Evolutionary conservation across 2,797 vertebrate genomes (phyloP).

Genomic region (Cyclura pinguis): DNA sequence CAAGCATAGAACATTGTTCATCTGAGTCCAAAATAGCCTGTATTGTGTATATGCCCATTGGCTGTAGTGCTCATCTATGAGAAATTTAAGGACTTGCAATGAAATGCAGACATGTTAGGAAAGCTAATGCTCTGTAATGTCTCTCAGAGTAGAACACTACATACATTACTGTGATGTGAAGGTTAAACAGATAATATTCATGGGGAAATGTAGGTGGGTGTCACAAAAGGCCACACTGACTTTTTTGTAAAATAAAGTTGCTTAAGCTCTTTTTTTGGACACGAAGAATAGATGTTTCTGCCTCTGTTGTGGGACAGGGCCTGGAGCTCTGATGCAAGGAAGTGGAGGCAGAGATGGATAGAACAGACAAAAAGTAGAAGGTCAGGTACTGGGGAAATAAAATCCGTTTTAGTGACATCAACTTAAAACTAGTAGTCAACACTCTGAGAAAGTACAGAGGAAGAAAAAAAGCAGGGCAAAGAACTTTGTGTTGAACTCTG

Average conservation of each 20-base stretch:
- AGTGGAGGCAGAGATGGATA: slow-evolving; percentile 1
- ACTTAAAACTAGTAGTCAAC: background rate
- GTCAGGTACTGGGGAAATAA: too few species aligned
- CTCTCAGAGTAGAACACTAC: background rate
- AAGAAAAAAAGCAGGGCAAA: background rate
- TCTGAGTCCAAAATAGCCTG: background rate
- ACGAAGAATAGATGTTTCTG: background rate
- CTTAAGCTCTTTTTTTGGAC: background rate
- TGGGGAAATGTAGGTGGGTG: background rate
- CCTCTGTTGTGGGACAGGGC: background rate
- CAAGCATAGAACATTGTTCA: background rate
- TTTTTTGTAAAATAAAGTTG: background rate
- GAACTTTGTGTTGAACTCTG: background rate
- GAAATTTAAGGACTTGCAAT: background rate
- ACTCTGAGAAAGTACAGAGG: background rate
- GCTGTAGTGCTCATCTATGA: background rate
- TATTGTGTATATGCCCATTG: background rate
- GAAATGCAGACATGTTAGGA: background rate
- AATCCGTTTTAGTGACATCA: background rate
- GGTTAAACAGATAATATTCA: background rate
- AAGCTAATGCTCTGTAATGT: background rate
- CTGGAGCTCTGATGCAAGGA: background rate
- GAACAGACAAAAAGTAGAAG: background rate
- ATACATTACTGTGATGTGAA: background rate
- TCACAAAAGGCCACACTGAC: background rate